phyloP scores from a whole-genome alignment of 2,888 invertebrate species.

The Leistus spinibarbis region DNA sequence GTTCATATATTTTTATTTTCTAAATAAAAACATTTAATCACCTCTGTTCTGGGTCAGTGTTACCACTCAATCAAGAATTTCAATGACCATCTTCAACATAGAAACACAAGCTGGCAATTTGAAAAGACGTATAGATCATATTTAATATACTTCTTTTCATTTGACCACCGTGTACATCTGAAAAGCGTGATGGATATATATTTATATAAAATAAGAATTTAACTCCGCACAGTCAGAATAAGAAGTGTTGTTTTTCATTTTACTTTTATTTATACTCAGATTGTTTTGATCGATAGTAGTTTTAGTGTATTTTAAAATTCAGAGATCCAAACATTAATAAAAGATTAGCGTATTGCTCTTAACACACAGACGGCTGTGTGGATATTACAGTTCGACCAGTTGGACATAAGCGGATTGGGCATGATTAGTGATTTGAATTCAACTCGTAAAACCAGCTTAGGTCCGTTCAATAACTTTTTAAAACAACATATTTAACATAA shows the following conservation, averaged over 20 bases:
- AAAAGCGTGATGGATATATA: no score
- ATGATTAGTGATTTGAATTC: slow-evolving; percentile 30
- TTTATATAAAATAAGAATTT: no score
- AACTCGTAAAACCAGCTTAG: slow-evolving; percentile 35
- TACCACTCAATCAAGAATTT: no score
- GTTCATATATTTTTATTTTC: no score
- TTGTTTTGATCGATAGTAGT: slow-evolving; percentile 25
- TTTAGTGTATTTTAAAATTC: slow-evolving; percentile 36
- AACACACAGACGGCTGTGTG: slow-evolving; percentile 12
- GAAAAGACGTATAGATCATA: no score
- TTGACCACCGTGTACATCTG: no score
- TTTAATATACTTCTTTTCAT: no score
- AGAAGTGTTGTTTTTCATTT: not conserved
- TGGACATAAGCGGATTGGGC: slow-evolving; percentile 35
- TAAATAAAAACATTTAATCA: no score
- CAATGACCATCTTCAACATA: no score
- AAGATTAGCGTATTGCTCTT: slow-evolving; percentile 32
- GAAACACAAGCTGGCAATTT: no score
- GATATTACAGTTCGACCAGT: slow-evolving; percentile 28
- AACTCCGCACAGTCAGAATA: not conserved
- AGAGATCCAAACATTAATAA: slow-evolving; percentile 38
- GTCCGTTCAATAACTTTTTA: not conserved
- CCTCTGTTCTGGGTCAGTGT: no score
- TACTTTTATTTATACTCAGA: not conserved
- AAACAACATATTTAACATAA: not conserved